Evolutionary conservation across 2,113 vertebrate species (phyloP), one percentile per base, ranked within the genome.

Genomic region (Scytalopus superciliaris): DNA sequence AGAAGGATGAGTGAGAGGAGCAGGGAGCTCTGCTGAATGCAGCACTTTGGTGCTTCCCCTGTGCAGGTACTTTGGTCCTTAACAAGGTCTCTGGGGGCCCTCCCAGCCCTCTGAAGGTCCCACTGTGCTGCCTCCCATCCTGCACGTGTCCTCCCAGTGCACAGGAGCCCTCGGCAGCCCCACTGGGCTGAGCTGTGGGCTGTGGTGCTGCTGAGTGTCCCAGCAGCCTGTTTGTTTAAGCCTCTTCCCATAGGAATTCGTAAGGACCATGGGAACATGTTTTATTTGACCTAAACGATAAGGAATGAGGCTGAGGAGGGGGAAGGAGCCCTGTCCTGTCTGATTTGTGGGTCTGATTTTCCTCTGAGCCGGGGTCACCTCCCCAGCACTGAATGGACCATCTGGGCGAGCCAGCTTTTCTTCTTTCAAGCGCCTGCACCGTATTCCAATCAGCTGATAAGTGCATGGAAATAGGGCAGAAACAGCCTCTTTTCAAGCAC

Each of bases 191-290:
- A 13, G 42, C 60, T 24, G 21, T 0, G 60, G 42, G 85, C 67
- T 22, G 45, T 0, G n/a, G n/a, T n/a, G n/a, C n/a, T n/a, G n/a
- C n/a, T n/a, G n/a, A n/a, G n/a, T n/a, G n/a, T n/a, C n/a, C n/a
- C n/a, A 60, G 76, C 44, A 25, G 76, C 73, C 30, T 55, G 31
- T 68, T 78, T 66, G 81, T 44, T 84, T 77, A 19, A 89, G 24
- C 55, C 30, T 19, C 68, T 91, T 93, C 60, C 92, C 90, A 87
- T 45, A 63, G 94, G 82, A 66, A 92, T 90, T n/a, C 25, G 17
- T 45, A 18, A 74, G 53, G 73, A 89, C 55, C 83, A 49, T 66
- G 90, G 81, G 90, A 91, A 89, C 59, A 25, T 30, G 47, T 25
- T 88, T 55, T 33, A 68, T 76, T 40, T 91, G 92, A 87, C 59